These are phyloP conservation scores for Caranx ignobilis DNA, from an alignment of 2,113 vertebrate genomes.

Conservation along the genomic window DNA sequence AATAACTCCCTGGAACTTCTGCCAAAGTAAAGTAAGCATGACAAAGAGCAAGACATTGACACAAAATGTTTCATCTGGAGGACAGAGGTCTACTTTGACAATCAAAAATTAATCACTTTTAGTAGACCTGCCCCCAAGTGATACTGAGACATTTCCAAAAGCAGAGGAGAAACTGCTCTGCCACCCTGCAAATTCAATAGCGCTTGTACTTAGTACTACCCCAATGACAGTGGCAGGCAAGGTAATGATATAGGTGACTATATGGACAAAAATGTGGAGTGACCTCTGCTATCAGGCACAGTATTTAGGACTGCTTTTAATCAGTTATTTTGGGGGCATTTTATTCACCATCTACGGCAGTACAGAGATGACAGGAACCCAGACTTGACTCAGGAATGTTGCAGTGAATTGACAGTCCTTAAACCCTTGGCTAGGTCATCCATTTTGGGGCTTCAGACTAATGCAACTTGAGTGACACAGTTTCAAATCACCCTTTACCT, in stretches of 20 bases:
- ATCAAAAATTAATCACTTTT: slow-evolving; percentile 26
- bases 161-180: slow-evolving; percentile 11
- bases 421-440: too few species aligned
- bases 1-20: slow-evolving; percentile 17
- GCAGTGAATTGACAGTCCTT: neutral
- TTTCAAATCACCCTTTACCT: neutral
- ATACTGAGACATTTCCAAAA: slow-evolving; percentile 20
- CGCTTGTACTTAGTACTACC: neutral
- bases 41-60: slow-evolving; percentile 1
- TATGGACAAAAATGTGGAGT: neutral
- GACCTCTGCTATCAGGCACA: neutral
- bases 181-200: slow-evolving; percentile 8
- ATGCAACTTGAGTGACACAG: neutral
- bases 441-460: neutral
- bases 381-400: neutral
- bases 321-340: neutral
- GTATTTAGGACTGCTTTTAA: neutral
- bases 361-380: neutral
- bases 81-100: slow-evolving; percentile 6
- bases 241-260: neutral
- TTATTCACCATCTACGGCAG: neutral
- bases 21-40: slow-evolving; percentile 22
- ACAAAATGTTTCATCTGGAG: slow-evolving; percentile 18
- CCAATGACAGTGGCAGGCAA: neutral
- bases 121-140: neutral